Evolutionary conservation across 2,113 vertebrate genomes (phyloP), one percentile per base, ranked within the genome.

Genomic region (Dipodomys merriami): DNA sequence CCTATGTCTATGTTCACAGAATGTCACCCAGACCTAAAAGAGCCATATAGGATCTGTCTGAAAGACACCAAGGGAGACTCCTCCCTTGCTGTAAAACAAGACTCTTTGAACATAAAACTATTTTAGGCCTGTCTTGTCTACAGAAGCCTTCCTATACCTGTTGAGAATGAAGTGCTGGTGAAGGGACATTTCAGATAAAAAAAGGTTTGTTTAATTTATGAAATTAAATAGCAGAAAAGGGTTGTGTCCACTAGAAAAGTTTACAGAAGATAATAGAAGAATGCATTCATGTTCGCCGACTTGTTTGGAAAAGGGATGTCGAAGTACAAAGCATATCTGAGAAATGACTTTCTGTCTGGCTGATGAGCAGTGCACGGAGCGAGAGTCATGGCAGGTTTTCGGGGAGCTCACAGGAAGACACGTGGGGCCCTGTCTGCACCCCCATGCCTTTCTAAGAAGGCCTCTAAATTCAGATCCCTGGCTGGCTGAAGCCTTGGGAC

Each of bases 221-320:
- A 65, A 79, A 94, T 96, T 78, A 83, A 80, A 90, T 67, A 91
- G 71, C n/a, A 73, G 65, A 18, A 86, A 92, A 91, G 25, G 69
- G 25, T 68, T 85, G 86, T 64, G 60, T 87, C 62, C 69, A 82
- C 91, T 77, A 60, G 88, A 65, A 68, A 92, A 83, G 84, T 96
- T 96, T 91, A 96, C 67, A 92, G 89, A 93, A 95, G 95, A 86
- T 53, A 68, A 73, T 19, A 46, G 49, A 96, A 97, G 93, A 95
- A 96, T 74, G 91, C 78, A 73, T 94, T 69, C 83, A 80, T 39
- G 10, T 33, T 83, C 90, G 77, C 71, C 6, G 44, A 65, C 81
- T 76, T 95, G 86, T 93, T 95, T 85, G 22, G 57, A 77, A 81
- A 78, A 80, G 39, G 5, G 85, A 79, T 3, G 67, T 57, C 35